phyloP scores from a whole-genome alignment of 2,888 invertebrate species.

The Leistus spinibarbis region DNA sequence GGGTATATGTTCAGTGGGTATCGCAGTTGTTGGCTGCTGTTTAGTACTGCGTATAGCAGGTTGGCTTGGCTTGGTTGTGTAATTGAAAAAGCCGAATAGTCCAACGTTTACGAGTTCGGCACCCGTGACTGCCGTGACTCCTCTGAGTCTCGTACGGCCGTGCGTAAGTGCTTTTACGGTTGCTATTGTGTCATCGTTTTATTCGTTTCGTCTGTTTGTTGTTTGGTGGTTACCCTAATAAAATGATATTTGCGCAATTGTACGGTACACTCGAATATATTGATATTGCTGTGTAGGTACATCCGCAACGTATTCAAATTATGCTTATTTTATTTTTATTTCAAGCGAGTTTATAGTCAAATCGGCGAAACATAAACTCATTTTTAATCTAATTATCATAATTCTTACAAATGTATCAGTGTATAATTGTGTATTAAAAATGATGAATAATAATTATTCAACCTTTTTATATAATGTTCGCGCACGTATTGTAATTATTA shows the following conservation, averaged over 20 bases:
- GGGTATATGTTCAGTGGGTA: background rate
- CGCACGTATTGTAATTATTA: no score
- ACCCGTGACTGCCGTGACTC: conserved; percentile 10
- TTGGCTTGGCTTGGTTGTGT: background rate
- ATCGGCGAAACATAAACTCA: no score
- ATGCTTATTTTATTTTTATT: no score
- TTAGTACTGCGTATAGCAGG: background rate
- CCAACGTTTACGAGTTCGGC: conserved; percentile 7
- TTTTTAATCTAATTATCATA: no score
- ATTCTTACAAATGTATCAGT: no score
- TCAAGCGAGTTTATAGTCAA: no score
- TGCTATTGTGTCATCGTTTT: conserved; percentile 11
- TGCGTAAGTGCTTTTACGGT: conserved; percentile 11
- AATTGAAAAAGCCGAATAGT: conserved; percentile 5
- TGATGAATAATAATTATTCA: no score
- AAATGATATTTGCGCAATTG: conserved; percentile 1
- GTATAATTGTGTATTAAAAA: no score
- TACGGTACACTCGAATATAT: background rate
- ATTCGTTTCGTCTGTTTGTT: conserved; percentile 2
- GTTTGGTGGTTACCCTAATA: background rate
- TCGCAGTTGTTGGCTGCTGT: background rate
- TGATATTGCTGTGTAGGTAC: background rate
- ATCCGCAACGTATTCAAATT: background rate
- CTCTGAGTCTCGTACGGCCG: conserved; percentile 6
- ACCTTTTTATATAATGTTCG: no score